These are phyloP conservation scores for Drosophila cognata DNA, from an alignment of 2,888 invertebrate genomes.

Conservation along the genomic window DNA sequence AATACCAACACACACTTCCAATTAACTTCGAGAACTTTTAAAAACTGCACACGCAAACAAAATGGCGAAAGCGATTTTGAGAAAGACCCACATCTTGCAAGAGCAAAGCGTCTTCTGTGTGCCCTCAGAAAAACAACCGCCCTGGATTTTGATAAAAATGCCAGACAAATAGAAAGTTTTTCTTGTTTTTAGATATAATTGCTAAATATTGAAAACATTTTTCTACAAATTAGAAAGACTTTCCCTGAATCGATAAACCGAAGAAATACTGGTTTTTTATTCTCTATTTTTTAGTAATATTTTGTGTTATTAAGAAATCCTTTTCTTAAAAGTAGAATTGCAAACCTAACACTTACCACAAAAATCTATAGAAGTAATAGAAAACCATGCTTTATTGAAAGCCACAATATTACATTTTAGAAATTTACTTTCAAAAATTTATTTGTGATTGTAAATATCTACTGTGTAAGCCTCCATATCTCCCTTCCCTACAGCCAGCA, in stretches of 20 bases:
- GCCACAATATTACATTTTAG: not conserved
- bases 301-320: not conserved
- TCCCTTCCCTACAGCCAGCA: slow-evolving; percentile 26
- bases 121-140: not conserved
- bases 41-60: slow-evolving; percentile 51
- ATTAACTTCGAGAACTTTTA: slow-evolving; percentile 56
- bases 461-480: not conserved
- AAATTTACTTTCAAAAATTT: not conserved
- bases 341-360: not conserved
- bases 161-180: not conserved
- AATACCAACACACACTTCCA: slow-evolving; percentile 53
- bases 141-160: not conserved
- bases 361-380: not conserved
- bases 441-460: not conserved
- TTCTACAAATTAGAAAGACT: too few relatives aligned
- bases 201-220: too few relatives aligned
- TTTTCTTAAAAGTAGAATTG: too few relatives aligned
- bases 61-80: slow-evolving; percentile 51
- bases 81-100: slow-evolving; percentile 20
- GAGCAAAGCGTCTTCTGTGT: slow-evolving; percentile 3
- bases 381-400: not conserved
- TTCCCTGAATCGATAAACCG: too few relatives aligned
- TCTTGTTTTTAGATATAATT: too few relatives aligned
- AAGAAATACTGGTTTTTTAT: too few relatives aligned
- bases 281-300: not conserved